These are phyloP conservation scores for Mythimna pallens DNA, from an alignment of 2,888 invertebrate species.

Conservation along the genomic window DNA sequence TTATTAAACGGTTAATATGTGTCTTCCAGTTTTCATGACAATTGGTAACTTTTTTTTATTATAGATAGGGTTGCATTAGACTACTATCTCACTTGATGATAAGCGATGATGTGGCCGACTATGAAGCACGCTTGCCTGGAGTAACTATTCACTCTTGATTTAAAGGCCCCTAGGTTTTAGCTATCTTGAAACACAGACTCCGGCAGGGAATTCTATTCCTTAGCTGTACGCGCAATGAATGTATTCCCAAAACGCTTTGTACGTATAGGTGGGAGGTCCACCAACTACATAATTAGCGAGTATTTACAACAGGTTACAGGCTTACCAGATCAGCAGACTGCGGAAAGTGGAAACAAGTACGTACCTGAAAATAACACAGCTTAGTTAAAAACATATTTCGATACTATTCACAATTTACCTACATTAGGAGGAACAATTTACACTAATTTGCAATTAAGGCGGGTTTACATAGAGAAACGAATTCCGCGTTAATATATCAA, in stretches of 20 bases:
- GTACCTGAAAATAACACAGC: slow-evolving; percentile 77
- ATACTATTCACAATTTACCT: background rate
- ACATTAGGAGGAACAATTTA: slow-evolving; percentile 15
- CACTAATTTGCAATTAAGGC: slow-evolving; percentile 63
- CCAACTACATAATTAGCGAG: too few species aligned
- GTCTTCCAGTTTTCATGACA: background rate
- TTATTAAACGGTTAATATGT: background rate
- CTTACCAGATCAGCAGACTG: slow-evolving; percentile 45
- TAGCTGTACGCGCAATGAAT: too few species aligned
- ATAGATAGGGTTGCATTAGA: too few species aligned
- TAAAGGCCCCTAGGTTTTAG: too few species aligned
- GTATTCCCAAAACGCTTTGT: too few species aligned
- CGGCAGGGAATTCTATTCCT: too few species aligned
- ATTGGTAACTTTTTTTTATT: background rate
- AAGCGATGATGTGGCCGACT: too few species aligned
- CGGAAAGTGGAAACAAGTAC: slow-evolving; percentile 60
- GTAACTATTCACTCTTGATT: too few species aligned
- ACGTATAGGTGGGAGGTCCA: too few species aligned
- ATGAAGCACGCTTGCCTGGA: too few species aligned
- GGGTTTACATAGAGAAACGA: slow-evolving; percentile 67
- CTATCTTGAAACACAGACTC: too few species aligned
- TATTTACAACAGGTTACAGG: background rate
- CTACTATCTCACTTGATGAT: too few species aligned
- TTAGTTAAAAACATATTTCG: slow-evolving; percentile 27
- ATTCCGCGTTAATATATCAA: slow-evolving; percentile 72